Evolutionary conservation across 2,888 invertebrate species (phyloP), one percentile per base, ranked within the genome.

Genomic region (Sussaba pulchella): DNA sequence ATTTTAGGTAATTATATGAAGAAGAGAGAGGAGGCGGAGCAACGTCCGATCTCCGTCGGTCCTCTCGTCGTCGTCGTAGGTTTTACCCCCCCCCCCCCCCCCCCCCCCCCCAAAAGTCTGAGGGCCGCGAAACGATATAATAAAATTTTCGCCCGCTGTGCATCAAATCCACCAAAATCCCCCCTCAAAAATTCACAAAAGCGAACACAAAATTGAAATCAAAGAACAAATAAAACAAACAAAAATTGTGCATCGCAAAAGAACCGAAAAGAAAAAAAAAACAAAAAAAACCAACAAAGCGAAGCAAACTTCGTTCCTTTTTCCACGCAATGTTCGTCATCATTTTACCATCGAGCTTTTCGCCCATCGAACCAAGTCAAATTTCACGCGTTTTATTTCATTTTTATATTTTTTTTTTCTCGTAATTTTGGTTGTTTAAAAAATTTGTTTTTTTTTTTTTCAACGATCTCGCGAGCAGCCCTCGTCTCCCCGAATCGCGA

Each of bases 1-100:
- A 86, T 90, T n/a, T 89, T 90, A 91, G 91, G 84, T 90, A 88
- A 88, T 88, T 89, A 87, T n/a, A n/a, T n/a, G 87, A 88, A 85
- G 87, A 31, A 31, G 82, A 76, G 87, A 85, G 85, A 86, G 85
- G 72, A 82, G 75, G 85, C 85, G 84, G 73, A 69, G 73, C 83
- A 85, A 78, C 72, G 70, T 83, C 84, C 84, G n/a, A n/a, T 85
- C 82, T 82, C 82, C 83, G 74, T 66, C 66, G 66, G 24, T 75
- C 71, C 64, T 83, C 84, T 83, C 83, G 73, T 84, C 83, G 85
- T 81, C 72, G 66, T 73, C 59, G 64, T 73, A n/a, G 50, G 57
- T 47, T 45, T 67, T 41, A 57, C 74, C 82, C 74, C 86, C 80
- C 85, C 73, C 83, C 83, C 82, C 85, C 84, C 82, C 82, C 82